Conservation (phyloP, 2,113 vertebrate genomes). For the Brienomyrus brachyistius region DNA sequence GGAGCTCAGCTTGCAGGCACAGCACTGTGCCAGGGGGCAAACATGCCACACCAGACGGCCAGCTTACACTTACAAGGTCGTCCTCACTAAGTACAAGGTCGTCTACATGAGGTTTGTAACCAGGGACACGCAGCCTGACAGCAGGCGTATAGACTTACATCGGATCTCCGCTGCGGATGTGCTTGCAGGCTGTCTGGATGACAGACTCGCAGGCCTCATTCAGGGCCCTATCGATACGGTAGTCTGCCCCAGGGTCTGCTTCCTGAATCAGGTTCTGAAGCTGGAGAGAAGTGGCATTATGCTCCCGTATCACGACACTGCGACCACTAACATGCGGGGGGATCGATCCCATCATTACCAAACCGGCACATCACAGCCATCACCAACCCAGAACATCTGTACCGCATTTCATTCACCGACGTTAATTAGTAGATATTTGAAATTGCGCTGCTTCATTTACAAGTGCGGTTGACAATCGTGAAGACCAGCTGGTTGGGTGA, state of each 20-base stretch:
- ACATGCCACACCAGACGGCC: neutral
- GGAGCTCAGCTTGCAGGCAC: neutral
- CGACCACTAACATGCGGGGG: neutral
- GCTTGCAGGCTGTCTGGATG: constrained; percentile 96
- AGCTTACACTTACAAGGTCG: neutral
- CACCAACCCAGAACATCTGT: neutral
- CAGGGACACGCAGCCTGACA: neutral
- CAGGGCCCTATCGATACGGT: constrained; percentile 86
- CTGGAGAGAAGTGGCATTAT: constrained; percentile 47
- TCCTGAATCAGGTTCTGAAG: constrained; percentile 91
- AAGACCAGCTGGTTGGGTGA: neutral
- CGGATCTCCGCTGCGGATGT: constrained; percentile 89
- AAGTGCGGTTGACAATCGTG: neutral
- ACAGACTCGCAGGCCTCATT: constrained; percentile 96
- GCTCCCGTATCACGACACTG: neutral
- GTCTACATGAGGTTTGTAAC: neutral
- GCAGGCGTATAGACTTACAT: constrained; percentile 68
- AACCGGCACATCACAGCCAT: neutral
- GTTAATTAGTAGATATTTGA: neutral
- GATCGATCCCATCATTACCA: neutral
- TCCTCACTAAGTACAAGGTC: neutral
- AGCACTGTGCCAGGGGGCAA: neutral
- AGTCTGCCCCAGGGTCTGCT: constrained; percentile 87
- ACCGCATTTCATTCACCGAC: neutral
- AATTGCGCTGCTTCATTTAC: neutral